Base-by-base conservation (phyloP, 2,113 vertebrate species). In the Struthidea cinerea region DNA sequence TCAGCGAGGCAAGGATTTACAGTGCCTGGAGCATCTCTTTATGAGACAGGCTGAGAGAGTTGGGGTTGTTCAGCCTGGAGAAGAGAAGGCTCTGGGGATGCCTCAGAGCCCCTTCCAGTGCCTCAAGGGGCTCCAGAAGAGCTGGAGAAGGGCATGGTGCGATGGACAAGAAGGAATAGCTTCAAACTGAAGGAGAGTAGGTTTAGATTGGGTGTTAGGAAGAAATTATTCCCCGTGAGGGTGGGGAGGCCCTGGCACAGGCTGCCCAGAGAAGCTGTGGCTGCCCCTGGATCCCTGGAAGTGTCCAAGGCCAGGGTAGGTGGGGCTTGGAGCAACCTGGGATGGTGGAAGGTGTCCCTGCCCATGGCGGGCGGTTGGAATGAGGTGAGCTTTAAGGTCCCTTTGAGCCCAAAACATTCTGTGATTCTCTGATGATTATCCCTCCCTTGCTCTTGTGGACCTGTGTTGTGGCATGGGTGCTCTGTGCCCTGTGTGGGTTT, bases 301-400 rank as follows among this genome's bases (percentile, higher is more conserved):
- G 4, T 27, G 32, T 44, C 18, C 53, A 15, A 32, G 27, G 37
- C 42, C 35, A 50, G 30, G 24, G 0, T 67, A 20, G 35, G 24
- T 0, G 0, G 24, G 60, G 12, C 42, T 56, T 65, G 42, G 71
- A 67, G 7, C 11, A 42, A 0, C 20, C 44, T 57, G 71, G 32
- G 13, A 0, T 3, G 6, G 26, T 14, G 52, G 20, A 11, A 30
- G 10, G 24, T 50, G 70, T 41, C 53, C 53, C 23, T 82, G 44
- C 44, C 23, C 30, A 19, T 24, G 46, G 55, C 46, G 50, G 35
- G 15, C 13, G 1, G 0, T 13, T 64, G 41, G 16, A 39, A 39
- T 33, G 7, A 28, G 10, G 4, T 26, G 37, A 11, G 9, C 33
- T 53, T 46, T 30, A 26, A 60, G 11, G 11, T 30, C 46, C 7